Base-by-base conservation (phyloP, 1,140 invertebrate genomes). In the Drosophila dunni region DNA sequence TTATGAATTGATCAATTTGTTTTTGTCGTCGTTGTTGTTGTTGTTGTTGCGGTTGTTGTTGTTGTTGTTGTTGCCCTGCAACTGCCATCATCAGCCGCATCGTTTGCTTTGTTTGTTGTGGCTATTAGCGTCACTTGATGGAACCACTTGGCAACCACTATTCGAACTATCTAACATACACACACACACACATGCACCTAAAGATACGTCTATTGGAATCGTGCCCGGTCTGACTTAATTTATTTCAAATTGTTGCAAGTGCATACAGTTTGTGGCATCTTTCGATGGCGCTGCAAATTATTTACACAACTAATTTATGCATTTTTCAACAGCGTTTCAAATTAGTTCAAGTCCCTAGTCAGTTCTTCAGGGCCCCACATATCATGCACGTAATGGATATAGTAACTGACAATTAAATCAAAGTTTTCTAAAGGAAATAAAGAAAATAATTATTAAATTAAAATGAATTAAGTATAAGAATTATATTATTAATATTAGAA, bases 1-100 rank as follows among this genome's bases (percentile, higher is more conserved):
- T 89, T 89, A 89, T 89, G 84, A 88, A 88, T 88, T 88, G 80
- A 88, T 88, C 84, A 88, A 88, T 88, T 88, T 88, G 84, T 83
- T 89, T 77, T 53, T 70, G 67, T 40, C 64, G 75, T 15, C 66
- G 57, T 11, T 68, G 62, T 83, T 89, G 79, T 53, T 70, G 67
- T 40, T 65, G 75, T 15, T 69, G 51, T 8, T 73, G 56, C 7
- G 3, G 24, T 24, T 24, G 24, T 24, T 24, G 84, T 83, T 88
- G 79, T 48, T 70, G 67, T 40, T 65, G 75, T 15, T 69, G 57
- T 11, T 73, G 62, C 10, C 53, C 45, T 58, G 70, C 38, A 34
- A 17, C 53, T 67, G 69, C 61, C 66, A 81, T 75, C 83, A 88
- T 75, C 72, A 62, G 56, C 45, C 67, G 83, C 72, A 83, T 83